phyloP scores from a whole-genome alignment of 2,888 invertebrate species.

The Drosophila bunnanda region DNA sequence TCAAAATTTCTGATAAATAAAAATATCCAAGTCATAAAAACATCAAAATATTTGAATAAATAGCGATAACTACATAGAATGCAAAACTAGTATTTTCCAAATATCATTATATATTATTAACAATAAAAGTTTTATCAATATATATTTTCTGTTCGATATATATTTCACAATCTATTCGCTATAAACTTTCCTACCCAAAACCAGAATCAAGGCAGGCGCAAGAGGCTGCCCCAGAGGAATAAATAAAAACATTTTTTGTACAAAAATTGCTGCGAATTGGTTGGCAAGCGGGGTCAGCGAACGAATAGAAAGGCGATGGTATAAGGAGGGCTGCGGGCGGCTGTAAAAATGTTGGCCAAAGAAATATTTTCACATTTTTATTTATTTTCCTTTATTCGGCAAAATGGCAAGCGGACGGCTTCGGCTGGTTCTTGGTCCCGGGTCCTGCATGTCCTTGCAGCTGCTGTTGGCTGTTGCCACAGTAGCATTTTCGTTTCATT shows the following conservation, averaged over 20 bases:
- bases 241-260: constrained; percentile 75
- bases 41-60: no score
- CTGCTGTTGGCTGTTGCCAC: constrained; percentile 51
- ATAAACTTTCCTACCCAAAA: constrained; percentile 8
- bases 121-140: background rate
- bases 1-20: no score
- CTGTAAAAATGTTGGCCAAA: constrained; percentile 76
- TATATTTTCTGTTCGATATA: constrained; percentile 9
- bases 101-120: background rate
- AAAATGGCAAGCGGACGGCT: constrained; percentile 44
- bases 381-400: constrained; percentile 65
- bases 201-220: constrained; percentile 7
- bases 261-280: constrained; percentile 69
- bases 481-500: constrained; percentile 82
- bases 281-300: constrained; percentile 36
- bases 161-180: background rate
- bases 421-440: constrained; percentile 32
- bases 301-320: constrained; percentile 11
- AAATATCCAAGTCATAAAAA: no score
- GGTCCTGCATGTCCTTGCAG: constrained; percentile 46
- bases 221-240: constrained; percentile 48
- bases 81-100: no score
- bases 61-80: background rate
- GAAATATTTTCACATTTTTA: constrained; percentile 74
- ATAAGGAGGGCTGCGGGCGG: constrained; percentile 23